Conservation (phyloP, 2,888 invertebrate species). For the Caenorhabditis panamensis region DNA sequence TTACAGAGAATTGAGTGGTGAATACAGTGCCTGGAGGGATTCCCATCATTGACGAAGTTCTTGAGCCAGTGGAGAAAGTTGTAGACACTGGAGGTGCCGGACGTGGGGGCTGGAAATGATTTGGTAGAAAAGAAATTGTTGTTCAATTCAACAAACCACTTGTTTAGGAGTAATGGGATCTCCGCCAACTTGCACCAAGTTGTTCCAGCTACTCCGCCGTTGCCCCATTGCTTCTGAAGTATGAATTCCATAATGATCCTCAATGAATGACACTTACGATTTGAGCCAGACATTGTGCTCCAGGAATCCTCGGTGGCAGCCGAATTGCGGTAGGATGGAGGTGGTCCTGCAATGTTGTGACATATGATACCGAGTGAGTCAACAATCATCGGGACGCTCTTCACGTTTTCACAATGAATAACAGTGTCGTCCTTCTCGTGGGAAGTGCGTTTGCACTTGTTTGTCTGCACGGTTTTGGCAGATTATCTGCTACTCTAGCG, state of each 20-base stretch:
- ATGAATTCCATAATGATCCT: neutral
- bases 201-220: slow-evolving; percentile 74
- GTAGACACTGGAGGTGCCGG: slow-evolving; percentile 39
- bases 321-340: slow-evolving; percentile 67
- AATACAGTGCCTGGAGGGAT: slow-evolving; percentile 35
- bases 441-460: slow-evolving; percentile 14
- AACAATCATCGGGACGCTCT: slow-evolving; percentile 35
- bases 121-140: neutral
- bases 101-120: slow-evolving; percentile 29
- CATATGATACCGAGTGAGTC: slow-evolving; percentile 33
- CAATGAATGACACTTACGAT: slow-evolving; percentile 36
- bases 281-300: slow-evolving; percentile 64
- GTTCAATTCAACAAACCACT: slow-evolving; percentile 14
- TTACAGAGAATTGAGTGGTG: slow-evolving; percentile 51
- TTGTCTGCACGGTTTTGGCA: slow-evolving; percentile 16
- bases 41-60: slow-evolving; percentile 41
- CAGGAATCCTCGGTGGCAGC: slow-evolving; percentile 69
- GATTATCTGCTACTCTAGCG: neutral
- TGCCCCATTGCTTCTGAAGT: slow-evolving; percentile 60
- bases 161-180: slow-evolving; percentile 45
- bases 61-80: slow-evolving; percentile 43
- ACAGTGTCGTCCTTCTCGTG: slow-evolving; percentile 4
- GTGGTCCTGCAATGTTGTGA: slow-evolving; percentile 63
- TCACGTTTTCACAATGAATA: slow-evolving; percentile 8
- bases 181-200: slow-evolving; percentile 64